Evolutionary conservation across 2,888 invertebrate genomes (phyloP).

Genomic region (Chrysina gloriosa): DNA sequence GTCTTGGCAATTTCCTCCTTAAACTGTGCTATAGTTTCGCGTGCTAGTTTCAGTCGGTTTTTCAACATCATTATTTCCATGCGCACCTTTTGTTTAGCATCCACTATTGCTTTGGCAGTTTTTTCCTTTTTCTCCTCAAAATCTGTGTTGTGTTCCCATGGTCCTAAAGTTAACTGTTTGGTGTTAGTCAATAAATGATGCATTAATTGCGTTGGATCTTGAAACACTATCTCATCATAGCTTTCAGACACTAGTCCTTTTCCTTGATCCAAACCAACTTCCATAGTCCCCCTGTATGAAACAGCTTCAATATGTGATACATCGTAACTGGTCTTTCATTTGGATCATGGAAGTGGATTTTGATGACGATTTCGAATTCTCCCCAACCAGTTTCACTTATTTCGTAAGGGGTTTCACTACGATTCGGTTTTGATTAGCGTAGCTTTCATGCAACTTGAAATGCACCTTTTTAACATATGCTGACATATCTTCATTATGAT

Average conservation of each 20-base stretch:
- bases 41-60: conserved; percentile 84
- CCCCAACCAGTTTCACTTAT: conserved; percentile 99
- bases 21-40: conserved; percentile 86
- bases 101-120: conserved; percentile 79
- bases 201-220: conserved; percentile 91
- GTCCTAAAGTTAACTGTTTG: conserved; percentile 77
- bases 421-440: conserved; percentile 92
- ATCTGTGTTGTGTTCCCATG: conserved; percentile 88
- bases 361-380: conserved; percentile 98
- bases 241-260: conserved; percentile 89
- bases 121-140: conserved; percentile 87
- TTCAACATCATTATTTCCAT: conserved; percentile 86
- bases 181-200: conserved; percentile 85
- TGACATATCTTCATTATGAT: conserved; percentile 93
- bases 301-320: conserved; percentile 94
- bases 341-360: conserved; percentile 96
- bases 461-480: conserved; percentile 94
- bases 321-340: conserved; percentile 95
- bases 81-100: conserved; percentile 84
- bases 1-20: conserved; percentile 78
- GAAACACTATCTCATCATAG: conserved; percentile 96
- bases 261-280: conserved; percentile 74
- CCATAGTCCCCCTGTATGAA: conserved; percentile 80
- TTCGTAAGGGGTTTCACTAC: conserved; percentile 97
- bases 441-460: conserved; percentile 98